These are phyloP conservation scores for Drosophila longiperda DNA, from an alignment of 2,888 invertebrate species.

Conservation along the genomic window DNA sequence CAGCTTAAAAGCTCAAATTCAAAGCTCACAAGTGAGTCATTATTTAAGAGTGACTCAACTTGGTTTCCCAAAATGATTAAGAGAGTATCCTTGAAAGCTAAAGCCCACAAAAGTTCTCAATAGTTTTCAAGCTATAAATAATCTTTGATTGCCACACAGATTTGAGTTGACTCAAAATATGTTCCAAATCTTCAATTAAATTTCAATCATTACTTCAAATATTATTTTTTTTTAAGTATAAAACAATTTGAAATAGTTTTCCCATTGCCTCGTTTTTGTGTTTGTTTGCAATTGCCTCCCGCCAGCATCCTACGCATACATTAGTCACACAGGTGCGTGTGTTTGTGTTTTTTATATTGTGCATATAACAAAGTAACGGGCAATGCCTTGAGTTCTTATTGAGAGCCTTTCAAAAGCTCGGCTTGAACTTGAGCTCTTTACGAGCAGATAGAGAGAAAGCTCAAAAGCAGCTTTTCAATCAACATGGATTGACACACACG, in stretches of 20 bases:
- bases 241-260: not conserved
- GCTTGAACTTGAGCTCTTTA: slow-evolving; percentile 31
- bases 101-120: not conserved
- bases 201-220: not conserved
- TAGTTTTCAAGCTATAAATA: not conserved
- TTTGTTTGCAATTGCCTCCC: slow-evolving; percentile 12
- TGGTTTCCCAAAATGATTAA: not conserved
- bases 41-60: not conserved
- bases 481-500: not conserved
- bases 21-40: not conserved
- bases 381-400: not conserved
- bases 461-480: slow-evolving; percentile 4
- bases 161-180: no score
- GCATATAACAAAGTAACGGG: not conserved
- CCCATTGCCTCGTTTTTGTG: slow-evolving; percentile 1
- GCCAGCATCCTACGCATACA: not conserved
- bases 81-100: not conserved
- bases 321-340: not conserved
- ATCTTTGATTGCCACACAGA: not conserved
- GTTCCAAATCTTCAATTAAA: no score
- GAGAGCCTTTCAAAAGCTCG: slow-evolving; percentile 19
- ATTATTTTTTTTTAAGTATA: no score
- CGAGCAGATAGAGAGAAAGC: not conserved
- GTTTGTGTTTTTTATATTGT: not conserved
- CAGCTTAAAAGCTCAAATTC: not conserved